These are phyloP conservation scores for Miltochrista miniata DNA, from an alignment of 2,888 invertebrate genomes.

Conservation along the genomic window DNA sequence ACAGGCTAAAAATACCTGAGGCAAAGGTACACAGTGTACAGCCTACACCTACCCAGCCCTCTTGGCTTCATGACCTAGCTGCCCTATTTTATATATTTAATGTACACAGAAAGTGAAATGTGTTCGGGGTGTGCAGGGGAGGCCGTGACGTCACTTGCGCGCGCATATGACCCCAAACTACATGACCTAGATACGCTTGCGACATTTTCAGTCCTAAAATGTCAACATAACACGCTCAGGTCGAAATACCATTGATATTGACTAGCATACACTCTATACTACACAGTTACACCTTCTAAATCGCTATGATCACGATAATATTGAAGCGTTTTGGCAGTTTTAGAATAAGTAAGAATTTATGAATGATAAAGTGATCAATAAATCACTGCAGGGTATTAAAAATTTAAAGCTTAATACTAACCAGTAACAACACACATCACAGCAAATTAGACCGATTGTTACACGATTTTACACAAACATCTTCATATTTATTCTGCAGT, in stretches of 20 bases:
- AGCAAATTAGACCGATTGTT: conserved; percentile 45
- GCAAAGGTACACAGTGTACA: conserved; percentile 2
- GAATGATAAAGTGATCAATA: conserved; percentile 23
- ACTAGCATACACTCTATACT: conserved; percentile 51
- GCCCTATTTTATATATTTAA: conserved; percentile 36
- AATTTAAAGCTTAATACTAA: conserved; percentile 42
- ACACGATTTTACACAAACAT: conserved; percentile 65
- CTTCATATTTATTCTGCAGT: conserved; percentile 43
- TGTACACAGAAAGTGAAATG: conserved; percentile 63
- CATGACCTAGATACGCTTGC: conserved; percentile 73
- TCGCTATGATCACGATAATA: conserved; percentile 11
- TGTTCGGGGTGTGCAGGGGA: conserved; percentile 56
- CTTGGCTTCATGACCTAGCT: conserved; percentile 29
- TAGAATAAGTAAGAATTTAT: conserved; percentile 15
- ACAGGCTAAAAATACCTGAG: conserved; percentile 23
- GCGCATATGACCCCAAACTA: conserved; percentile 62
- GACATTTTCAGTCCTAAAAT: conserved; percentile 60
- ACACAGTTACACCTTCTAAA: conserved; percentile 44
- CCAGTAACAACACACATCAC: conserved; percentile 62
- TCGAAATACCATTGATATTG: conserved; percentile 50
- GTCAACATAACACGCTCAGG: conserved; percentile 67
- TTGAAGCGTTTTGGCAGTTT: conserved; percentile 24
- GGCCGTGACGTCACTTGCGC: conserved; percentile 71
- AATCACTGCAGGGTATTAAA: conserved; percentile 6
- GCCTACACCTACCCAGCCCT: conserved; percentile 13